These are phyloP conservation scores for Eptesicus fuscus DNA, from an alignment of 2,113 vertebrate species.

Conservation along the genomic window DNA sequence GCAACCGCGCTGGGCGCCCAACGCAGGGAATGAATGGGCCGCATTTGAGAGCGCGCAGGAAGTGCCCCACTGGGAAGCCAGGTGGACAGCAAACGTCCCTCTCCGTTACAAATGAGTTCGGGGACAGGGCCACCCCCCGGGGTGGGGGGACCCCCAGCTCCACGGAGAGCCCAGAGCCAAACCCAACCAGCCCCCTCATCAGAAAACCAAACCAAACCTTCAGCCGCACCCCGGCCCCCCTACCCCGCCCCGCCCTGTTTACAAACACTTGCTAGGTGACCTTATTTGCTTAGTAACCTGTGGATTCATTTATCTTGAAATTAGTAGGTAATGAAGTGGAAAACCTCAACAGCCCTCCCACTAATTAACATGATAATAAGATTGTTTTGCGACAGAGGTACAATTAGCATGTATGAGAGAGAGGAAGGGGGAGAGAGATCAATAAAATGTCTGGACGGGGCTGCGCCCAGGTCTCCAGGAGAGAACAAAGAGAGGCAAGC, in stretches of 20 bases:
- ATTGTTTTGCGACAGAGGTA: slow-evolving; percentile 89
- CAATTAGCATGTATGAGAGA: slow-evolving; percentile 87
- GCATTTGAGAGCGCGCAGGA: slow-evolving; percentile 82
- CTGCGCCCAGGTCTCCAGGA: slow-evolving; percentile 73
- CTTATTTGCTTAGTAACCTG: slow-evolving; percentile 90
- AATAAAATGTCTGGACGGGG: slow-evolving; percentile 86
- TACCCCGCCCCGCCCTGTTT: slow-evolving; percentile 84
- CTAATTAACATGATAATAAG: slow-evolving; percentile 92
- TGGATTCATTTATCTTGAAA: slow-evolving; percentile 92
- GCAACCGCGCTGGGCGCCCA: slow-evolving; percentile 57
- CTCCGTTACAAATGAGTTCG: slow-evolving; percentile 91
- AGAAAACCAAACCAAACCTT: slow-evolving; percentile 71
- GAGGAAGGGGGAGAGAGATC: slow-evolving; percentile 82
- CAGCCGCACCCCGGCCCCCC: no score
- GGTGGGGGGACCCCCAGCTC: slow-evolving; percentile 71
- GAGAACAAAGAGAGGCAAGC: slow-evolving; percentile 79
- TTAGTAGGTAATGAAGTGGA: slow-evolving; percentile 92
- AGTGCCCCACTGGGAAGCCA: slow-evolving; percentile 86
- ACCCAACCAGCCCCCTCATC: slow-evolving; percentile 75
- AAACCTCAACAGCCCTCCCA: slow-evolving; percentile 89
- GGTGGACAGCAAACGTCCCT: slow-evolving; percentile 86
- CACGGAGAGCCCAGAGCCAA: slow-evolving; percentile 50
- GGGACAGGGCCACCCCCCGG: slow-evolving; percentile 84
- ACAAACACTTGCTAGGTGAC: slow-evolving; percentile 92
- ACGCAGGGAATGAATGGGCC: slow-evolving; percentile 79